Evolutionary conservation across 2,797 vertebrate species (phyloP).

Genomic region (Chelonia mydas): DNA sequence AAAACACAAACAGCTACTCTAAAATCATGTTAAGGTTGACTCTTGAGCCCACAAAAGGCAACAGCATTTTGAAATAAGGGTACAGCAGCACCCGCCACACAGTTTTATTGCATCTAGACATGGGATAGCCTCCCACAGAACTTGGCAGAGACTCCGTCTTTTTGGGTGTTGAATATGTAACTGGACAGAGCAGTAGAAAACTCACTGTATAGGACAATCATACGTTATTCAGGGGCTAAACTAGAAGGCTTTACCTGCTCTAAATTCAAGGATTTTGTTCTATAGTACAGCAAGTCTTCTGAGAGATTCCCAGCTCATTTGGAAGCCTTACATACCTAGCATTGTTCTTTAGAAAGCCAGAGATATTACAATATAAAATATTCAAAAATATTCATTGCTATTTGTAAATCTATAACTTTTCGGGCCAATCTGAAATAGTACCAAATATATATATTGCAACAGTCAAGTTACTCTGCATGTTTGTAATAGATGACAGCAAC

Average conservation of each 20-base stretch:
- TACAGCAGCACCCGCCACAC: neutral
- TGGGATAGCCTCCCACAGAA: neutral
- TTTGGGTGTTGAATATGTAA: neutral
- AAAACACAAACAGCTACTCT: neutral
- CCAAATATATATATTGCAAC: rapidly evolving
- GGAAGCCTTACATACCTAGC: neutral
- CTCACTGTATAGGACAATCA: rapidly evolving
- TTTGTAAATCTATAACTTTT: neutral
- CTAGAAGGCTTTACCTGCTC: too few relatives aligned
- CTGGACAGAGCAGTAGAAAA: neutral
- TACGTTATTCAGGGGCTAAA: neutral
- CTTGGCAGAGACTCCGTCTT: rapidly evolving
- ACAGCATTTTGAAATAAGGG: neutral
- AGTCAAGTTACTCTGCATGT: neutral
- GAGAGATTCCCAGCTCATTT: neutral
- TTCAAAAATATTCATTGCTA: neutral
- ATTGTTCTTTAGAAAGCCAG: rapidly evolving
- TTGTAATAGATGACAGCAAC: rapidly evolving
- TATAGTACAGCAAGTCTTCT: neutral
- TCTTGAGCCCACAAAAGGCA: neutral
- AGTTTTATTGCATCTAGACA: neutral
- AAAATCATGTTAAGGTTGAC: neutral
- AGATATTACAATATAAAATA: neutral
- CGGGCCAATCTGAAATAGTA: neutral
- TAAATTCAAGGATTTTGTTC: neutral